Conservation (phyloP, 2,888 invertebrate genomes). For the Corbicula japonica region DNA sequence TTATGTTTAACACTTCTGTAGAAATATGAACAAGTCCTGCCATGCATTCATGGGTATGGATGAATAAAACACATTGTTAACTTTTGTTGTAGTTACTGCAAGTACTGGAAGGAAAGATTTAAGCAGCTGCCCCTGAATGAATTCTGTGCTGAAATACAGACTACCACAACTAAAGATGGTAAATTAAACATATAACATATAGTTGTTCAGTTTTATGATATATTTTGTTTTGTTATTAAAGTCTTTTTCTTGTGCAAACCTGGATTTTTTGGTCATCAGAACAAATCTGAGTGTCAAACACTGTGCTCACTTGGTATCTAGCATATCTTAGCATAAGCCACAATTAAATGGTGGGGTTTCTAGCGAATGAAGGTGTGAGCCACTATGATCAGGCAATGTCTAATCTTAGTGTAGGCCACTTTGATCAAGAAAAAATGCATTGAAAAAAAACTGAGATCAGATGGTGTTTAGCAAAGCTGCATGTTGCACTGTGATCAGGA, state of each 20-base stretch:
- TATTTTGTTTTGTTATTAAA: neutral
- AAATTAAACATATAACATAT: slow-evolving; percentile 63
- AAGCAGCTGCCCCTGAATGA: slow-evolving; percentile 87
- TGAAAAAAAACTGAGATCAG: no score
- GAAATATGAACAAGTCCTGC: no score
- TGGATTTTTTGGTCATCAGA: neutral
- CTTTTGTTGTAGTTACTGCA: slow-evolving; percentile 88
- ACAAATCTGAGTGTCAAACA: neutral
- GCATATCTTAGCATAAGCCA: no score
- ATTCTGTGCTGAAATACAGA: slow-evolving; percentile 88
- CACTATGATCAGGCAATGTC: no score
- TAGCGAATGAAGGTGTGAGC: no score
- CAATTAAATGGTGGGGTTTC: no score
- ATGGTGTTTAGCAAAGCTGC: no score
- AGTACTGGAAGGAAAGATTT: slow-evolving; percentile 88
- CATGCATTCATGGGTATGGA: neutral
- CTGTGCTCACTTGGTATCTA: neutral
- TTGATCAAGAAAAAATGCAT: no score
- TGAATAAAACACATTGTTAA: neutral
- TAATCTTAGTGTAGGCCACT: no score
- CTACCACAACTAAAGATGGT: slow-evolving; percentile 88
- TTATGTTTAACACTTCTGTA: neutral
- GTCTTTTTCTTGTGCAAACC: neutral
- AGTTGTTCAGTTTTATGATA: neutral
- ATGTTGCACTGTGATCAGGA: no score